phyloP scores from a whole-genome alignment of 2,888 invertebrate species.

The Linnaemya tessellans region DNA sequence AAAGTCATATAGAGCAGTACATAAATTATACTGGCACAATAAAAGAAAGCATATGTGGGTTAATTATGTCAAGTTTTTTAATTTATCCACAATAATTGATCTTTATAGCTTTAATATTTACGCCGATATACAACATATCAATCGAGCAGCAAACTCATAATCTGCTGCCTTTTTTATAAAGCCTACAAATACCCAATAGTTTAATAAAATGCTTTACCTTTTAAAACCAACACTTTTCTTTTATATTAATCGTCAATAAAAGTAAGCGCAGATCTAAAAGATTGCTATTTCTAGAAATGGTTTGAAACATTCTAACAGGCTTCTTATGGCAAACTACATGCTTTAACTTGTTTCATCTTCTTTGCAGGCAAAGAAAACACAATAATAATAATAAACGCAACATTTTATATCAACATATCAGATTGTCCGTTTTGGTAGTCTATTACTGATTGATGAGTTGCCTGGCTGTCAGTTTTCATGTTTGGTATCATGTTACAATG shows the following conservation, averaged over 20 bases:
- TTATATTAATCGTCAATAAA: conserved; percentile 33
- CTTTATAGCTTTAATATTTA: too few relatives aligned
- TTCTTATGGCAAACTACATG: conserved; percentile 13
- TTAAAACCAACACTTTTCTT: conserved; percentile 46
- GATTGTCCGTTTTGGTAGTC: conserved; percentile 39
- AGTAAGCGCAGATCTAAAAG: conserved; percentile 10
- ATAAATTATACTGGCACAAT: too few relatives aligned
- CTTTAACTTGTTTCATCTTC: conserved; percentile 25
- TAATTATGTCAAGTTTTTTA: too few relatives aligned
- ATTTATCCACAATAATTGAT: too few relatives aligned
- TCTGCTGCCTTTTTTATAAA: too few relatives aligned
- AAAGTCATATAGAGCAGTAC: too few relatives aligned
- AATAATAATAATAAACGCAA: neutral
- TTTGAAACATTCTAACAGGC: conserved; percentile 13
- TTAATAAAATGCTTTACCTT: conserved; percentile 28
- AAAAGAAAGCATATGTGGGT: too few relatives aligned
- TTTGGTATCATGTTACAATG: conserved; percentile 48
- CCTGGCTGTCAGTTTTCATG: conserved; percentile 23
- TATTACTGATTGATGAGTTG: conserved; percentile 64
- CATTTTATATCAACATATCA: conserved; percentile 22
- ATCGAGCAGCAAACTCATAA: too few relatives aligned
- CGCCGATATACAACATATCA: too few relatives aligned
- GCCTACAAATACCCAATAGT: conserved; percentile 16
- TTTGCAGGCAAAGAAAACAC: neutral
- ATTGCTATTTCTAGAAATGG: conserved; percentile 21